Evolutionary conservation across 30 jellyfish, hydroid and myxozoan species (phyloP), one percentile per base, ranked within the genome.

Genomic region (Cassiopea andromeda): DNA sequence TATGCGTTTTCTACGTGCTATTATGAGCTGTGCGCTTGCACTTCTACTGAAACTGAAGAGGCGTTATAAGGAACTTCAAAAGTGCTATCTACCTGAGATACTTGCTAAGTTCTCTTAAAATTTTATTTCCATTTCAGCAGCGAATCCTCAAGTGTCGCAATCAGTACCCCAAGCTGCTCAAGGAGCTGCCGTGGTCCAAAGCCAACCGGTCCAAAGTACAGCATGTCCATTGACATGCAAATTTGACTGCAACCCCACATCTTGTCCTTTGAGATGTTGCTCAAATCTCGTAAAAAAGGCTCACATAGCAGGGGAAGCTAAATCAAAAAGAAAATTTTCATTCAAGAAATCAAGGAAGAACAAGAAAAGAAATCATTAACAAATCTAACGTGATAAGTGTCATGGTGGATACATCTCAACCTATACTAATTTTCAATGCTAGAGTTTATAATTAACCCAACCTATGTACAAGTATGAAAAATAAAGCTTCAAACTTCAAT

Each of bases 221-320:
- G 87, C 81, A 7, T 89, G 97, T 38, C 92, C 97, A 1, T 7
- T 82, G n/a, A 82, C 90, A 16, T 90, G 97, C 78, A 60, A 93
- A 13, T 77, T 74, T 50, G 97, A 90, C 75, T 90, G 97, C 48
- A 82, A 90, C 72, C 97, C 97, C 7, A 66, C 87, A 16, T 44
- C 88, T 16, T 90, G 97, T 46, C 92, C 92, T 7, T 82, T 90
- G 81, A 61, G 27, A 1, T 90, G 97, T 75, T 90, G 97, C 77
- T 75, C 93, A 54, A 77, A 72, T 68, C n/a, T 59, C 44, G 78
- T 77, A 16, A 83, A 74, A 75, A 90, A 90, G 60, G 82, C 80
- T 38, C 59, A 49, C 80, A 90, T 90, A n/a, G 80, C 82, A 13
- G 75, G 59, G 66, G 90, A 49, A 17, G 60, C 74, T 45, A 58